Evolutionary conservation across 1,140 invertebrate genomes (phyloP).

Genomic region (Philaenus spumarius): DNA sequence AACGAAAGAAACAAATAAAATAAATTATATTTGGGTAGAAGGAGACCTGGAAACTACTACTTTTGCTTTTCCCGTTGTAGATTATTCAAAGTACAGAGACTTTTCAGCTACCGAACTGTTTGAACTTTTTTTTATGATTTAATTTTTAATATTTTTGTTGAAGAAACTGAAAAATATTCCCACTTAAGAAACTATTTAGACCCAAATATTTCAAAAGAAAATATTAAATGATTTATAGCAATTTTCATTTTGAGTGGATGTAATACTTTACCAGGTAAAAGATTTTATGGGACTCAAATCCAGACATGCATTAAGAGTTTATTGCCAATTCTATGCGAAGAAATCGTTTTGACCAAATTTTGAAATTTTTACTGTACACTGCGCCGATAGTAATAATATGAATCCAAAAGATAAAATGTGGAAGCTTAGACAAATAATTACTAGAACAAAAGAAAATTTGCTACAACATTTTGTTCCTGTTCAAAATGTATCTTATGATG

Average conservation of each 20-base stretch:
- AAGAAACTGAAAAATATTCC: conserved; percentile 20
- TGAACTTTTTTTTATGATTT: conserved; percentile 25
- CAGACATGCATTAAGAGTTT: conserved; percentile 17
- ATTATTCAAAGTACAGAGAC: conserved; percentile 17
- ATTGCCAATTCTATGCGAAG: conserved; percentile 18
- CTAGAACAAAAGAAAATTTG: conserved; percentile 20
- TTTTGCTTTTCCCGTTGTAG: conserved; percentile 10
- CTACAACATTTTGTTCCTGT: conserved; percentile 28
- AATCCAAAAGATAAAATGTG: conserved; percentile 21
- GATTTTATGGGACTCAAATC: conserved; percentile 23
- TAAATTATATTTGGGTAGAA: conserved; percentile 15
- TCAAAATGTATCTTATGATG: conserved; percentile 29
- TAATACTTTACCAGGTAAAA: conserved; percentile 16
- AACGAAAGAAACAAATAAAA: too few species aligned
- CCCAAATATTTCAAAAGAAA: conserved; percentile 19
- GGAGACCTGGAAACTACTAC: conserved; percentile 15
- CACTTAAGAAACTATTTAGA: conserved; percentile 12
- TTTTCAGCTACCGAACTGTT: conserved; percentile 21
- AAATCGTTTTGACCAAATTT: conserved; percentile 20
- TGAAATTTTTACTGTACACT: conserved; percentile 19
- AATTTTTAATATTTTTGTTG: conserved; percentile 19
- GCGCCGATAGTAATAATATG: conserved; percentile 17
- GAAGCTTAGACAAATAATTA: conserved; percentile 19
- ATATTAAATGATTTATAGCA: conserved; percentile 26
- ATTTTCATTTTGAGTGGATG: conserved; percentile 27